These are phyloP conservation scores for Leptinotarsa haldemani DNA, from an alignment of 2,888 invertebrate species.

Conservation along the genomic window DNA sequence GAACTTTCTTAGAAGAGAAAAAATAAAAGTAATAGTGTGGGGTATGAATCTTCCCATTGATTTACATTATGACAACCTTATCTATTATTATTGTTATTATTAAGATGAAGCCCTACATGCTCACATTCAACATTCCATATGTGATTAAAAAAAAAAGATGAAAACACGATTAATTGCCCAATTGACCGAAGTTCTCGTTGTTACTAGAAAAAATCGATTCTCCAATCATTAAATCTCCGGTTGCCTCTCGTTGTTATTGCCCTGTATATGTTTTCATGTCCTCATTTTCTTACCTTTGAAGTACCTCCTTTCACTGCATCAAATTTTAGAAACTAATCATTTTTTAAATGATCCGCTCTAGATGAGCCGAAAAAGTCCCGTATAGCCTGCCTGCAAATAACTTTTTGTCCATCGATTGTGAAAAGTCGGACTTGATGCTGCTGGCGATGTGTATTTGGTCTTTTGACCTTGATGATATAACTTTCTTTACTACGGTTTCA, in stretches of 20 bases:
- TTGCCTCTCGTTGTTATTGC: background rate
- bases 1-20: too few relatives aligned
- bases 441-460: constrained; percentile 5
- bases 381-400: background rate
- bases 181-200: too few relatives aligned
- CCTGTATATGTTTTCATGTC: constrained; percentile 4
- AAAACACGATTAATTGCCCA: too few relatives aligned
- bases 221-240: background rate
- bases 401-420: background rate
- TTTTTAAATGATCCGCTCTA: constrained; percentile 1
- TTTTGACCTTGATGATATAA: constrained; percentile 23
- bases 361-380: constrained; percentile 15
- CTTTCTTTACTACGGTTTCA: constrained; percentile 20
- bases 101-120: too few relatives aligned
- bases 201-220: too few relatives aligned
- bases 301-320: constrained; percentile 10
- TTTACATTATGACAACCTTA: too few relatives aligned
- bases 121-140: too few relatives aligned
- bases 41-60: too few relatives aligned
- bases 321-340: background rate
- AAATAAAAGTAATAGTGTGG: too few relatives aligned
- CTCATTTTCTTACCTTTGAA: background rate
- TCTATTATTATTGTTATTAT: too few relatives aligned
- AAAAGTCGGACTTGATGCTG: background rate
- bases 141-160: too few relatives aligned